Percentiles rank a stretch among this genome's conserved stretches.
Evolutionary conservation across 1,140 invertebrate species (phyloP).

Genomic region (Orchesella cincta): DNA sequence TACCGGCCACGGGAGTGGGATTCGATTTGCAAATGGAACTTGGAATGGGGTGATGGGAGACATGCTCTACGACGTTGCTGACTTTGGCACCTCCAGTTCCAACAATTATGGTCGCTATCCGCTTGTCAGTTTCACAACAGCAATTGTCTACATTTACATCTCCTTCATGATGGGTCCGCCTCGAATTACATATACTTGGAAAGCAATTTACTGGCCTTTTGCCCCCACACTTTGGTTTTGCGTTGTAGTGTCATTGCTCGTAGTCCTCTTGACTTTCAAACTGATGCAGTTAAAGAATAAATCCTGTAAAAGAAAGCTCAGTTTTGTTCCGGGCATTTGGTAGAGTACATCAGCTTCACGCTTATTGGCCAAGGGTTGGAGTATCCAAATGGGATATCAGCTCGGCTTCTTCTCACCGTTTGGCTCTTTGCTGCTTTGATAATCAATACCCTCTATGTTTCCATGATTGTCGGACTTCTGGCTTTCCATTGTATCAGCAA

Average conservation of each 20-base stretch:
- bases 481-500: neutral
- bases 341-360: neutral
- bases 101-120: neutral
- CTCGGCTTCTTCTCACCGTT: neutral
- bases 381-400: neutral
- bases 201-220: constrained; percentile 19
- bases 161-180: constrained; percentile 2
- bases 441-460: constrained; percentile 2
- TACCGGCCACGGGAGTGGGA: neutral
- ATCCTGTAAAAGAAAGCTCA: neutral
- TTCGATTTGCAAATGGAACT: neutral
- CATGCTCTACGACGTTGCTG: neutral
- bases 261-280: neutral
- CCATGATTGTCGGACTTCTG: constrained; percentile 2
- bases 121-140: neutral
- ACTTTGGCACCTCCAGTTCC: neutral
- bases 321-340: neutral
- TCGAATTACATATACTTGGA: neutral
- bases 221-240: neutral
- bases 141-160: neutral
- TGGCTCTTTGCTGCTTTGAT: constrained; percentile 3
- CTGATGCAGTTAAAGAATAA: neutral
- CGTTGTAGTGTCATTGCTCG: neutral
- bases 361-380: constrained; percentile 11
- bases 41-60: constrained; percentile 2